Conservation (phyloP, 2,797 vertebrate genomes). For the Heteromormyrus szaboi region DNA sequence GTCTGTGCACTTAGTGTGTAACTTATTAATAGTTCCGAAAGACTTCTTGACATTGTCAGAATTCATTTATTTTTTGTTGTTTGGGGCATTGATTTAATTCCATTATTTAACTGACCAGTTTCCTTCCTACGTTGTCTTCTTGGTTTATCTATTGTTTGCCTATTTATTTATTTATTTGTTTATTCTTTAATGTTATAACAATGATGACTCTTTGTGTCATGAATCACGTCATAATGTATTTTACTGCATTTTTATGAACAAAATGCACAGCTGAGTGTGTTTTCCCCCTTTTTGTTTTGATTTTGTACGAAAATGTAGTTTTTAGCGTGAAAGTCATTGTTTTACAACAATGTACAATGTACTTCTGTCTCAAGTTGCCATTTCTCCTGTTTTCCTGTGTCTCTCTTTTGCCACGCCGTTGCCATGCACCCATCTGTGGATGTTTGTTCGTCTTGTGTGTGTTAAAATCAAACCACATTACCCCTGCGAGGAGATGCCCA, state of each 20-base stretch:
- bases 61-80: slow-evolving; percentile 49
- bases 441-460: slow-evolving; percentile 35
- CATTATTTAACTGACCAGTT: slow-evolving; percentile 45
- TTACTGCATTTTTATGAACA: slow-evolving; percentile 48
- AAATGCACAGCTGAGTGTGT: slow-evolving; percentile 29
- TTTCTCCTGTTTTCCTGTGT: slow-evolving; percentile 45
- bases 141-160: slow-evolving; percentile 31
- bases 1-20: slow-evolving; percentile 43
- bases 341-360: slow-evolving; percentile 46
- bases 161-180: slow-evolving; percentile 32
- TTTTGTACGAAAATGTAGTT: slow-evolving; percentile 33
- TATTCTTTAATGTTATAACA: slow-evolving; percentile 34
- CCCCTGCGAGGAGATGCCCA: slow-evolving; percentile 30
- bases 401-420: slow-evolving; percentile 36
- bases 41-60: slow-evolving; percentile 46
- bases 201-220: slow-evolving; percentile 45
- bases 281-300: slow-evolving; percentile 21
- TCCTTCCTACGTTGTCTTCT: slow-evolving; percentile 42
- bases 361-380: slow-evolving; percentile 48
- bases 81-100: slow-evolving; percentile 41
- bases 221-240: slow-evolving; percentile 48
- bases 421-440: slow-evolving; percentile 34
- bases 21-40: slow-evolving; percentile 18
- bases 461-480: slow-evolving; percentile 42
- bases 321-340: slow-evolving; percentile 53